Evolutionary conservation across 2,888 invertebrate species (phyloP).

Genomic region (Campopleginae sp.): DNA sequence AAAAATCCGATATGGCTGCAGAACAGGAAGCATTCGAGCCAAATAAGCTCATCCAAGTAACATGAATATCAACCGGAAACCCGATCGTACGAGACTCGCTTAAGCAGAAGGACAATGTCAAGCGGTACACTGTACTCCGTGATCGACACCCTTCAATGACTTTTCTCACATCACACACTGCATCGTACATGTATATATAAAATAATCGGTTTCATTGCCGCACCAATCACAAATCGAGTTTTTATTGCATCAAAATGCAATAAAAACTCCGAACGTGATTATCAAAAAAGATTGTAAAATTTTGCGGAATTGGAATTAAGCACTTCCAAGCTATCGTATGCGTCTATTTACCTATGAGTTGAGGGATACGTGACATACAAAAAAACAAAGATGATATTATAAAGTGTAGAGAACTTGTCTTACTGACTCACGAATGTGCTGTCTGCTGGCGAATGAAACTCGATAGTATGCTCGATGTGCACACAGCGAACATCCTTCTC

Average conservation of each 20-base stretch:
- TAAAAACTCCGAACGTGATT: background rate
- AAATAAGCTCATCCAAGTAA: constrained; percentile 63
- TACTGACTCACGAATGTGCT: constrained; percentile 56
- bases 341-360: background rate
- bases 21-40: constrained; percentile 62
- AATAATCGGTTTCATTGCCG: background rate
- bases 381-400: background rate
- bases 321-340: background rate
- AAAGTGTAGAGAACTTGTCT: constrained; percentile 30
- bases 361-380: background rate
- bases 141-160: constrained; percentile 58
- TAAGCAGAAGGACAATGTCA: constrained; percentile 59
- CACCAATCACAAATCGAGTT: too few species aligned
- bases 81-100: constrained; percentile 55
- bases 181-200: background rate
- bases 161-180: background rate
- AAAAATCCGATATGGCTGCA: constrained; percentile 45
- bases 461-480: constrained; percentile 56
- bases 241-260: background rate
- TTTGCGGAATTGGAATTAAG: background rate
- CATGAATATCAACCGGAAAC: constrained; percentile 58
- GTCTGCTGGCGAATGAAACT: constrained; percentile 49
- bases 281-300: background rate
- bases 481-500: constrained; percentile 61
- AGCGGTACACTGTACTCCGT: constrained; percentile 65